Base-by-base conservation (phyloP, 2,797 vertebrate genomes). In the Ciconia nigra region DNA sequence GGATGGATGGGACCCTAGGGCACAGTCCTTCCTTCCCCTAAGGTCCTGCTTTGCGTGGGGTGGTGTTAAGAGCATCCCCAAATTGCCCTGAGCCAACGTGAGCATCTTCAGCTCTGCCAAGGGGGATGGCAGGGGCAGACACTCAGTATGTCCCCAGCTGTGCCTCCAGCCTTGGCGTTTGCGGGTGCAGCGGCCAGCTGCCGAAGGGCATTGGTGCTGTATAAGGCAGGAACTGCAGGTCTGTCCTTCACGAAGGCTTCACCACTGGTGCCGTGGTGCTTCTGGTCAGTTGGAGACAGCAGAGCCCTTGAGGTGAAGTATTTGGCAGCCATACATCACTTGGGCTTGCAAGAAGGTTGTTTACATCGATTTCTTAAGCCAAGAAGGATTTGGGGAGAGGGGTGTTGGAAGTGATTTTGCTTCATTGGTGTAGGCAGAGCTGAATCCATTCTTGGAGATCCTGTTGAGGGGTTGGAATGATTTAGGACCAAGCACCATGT, bases 91-190 rank as follows among this genome's bases (percentile, higher is more conserved):
- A 63, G 46, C 24, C 42, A 35, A 13, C 3, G 1, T 0, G 35
- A 79, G n/a, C 58, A 24, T 5, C 66, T 42, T 63, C 44, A 59
- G 22, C n/a, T 47, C n/a, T 80, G 41, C 33, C 44, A 16, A 67
- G 29, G 15, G 24, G 11, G 4, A 2, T 8, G 65, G 31, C 58
- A 42, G 35, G 22, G 29, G 6, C 28, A 76, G 39, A 15, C 9
- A 28, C 19, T 59, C n/a, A 1, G 4, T 3, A 2, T 12, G n/a
- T 15, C 11, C 76, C 29, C 2, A 0, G 10, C 54, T 72, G 41
- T 67, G n/a, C 54, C 19, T 42, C 49, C 42, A 69, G 83, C 22
- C 41, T 49, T 55, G 31, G 41, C 7, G 1, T 35, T 41, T 58
- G 33, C 29, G 46, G 47, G 59, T 22, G 4, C 17, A 59, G 81